Evolutionary conservation across 2,888 invertebrate species (phyloP).

Genomic region (Agelastica alni): DNA sequence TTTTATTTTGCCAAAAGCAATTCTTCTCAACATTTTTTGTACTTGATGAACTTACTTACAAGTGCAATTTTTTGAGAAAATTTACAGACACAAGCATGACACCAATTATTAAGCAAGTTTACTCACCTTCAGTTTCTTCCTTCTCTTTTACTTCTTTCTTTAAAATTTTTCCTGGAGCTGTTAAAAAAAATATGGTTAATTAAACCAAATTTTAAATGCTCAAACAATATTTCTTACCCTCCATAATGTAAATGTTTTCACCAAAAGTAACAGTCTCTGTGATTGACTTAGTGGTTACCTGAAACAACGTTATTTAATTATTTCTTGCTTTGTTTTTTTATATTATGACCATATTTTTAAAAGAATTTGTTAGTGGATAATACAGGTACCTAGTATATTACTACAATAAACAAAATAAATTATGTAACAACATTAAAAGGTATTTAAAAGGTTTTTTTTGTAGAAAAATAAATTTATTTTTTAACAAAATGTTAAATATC

Average conservation of each 20-base stretch:
- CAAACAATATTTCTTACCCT: constrained; percentile 53
- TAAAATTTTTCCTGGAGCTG: constrained; percentile 48
- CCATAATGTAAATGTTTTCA: constrained; percentile 58
- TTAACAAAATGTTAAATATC: no score
- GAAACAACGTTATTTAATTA: constrained; percentile 42
- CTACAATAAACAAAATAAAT: no score
- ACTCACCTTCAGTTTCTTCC: constrained; percentile 51
- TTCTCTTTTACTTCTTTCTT: constrained; percentile 49
- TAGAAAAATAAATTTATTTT: constrained; percentile 7
- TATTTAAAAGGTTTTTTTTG: no score
- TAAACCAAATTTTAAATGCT: no score
- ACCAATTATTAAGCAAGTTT: constrained; percentile 25
- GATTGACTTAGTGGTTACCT: constrained; percentile 53
- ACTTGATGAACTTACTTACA: constrained; percentile 20
- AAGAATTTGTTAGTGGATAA: no score
- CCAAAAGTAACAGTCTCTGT: constrained; percentile 57
- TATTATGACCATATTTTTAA: no score
- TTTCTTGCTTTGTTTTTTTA: no score
- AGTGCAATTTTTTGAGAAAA: not conserved
- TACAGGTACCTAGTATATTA: no score
- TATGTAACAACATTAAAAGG: no score
- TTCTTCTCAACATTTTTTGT: not conserved
- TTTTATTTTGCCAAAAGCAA: not conserved
- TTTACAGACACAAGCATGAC: constrained; percentile 11
- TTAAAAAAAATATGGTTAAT: constrained; percentile 34